Evolutionary conservation across 2,113 vertebrate genomes (phyloP).

Genomic region (Paradoxurus hermaphroditus): DNA sequence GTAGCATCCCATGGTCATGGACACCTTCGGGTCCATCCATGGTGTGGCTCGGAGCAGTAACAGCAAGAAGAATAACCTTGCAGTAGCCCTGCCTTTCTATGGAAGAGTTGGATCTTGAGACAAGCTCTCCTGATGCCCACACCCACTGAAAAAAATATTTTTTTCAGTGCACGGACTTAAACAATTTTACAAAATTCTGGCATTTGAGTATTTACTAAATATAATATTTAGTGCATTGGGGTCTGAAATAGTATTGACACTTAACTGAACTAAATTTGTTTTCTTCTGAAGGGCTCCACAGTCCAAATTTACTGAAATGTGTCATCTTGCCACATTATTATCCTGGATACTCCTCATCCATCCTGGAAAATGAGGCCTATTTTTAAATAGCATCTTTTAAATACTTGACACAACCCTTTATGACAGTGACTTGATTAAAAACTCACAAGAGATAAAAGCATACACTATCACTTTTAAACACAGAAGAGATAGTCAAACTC

Average conservation of each 20-base stretch:
- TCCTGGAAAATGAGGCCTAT: background rate
- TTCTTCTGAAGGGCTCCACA: background rate
- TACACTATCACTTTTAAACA: conserved; percentile 41
- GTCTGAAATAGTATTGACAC: background rate
- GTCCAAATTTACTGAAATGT: background rate
- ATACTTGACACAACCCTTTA: background rate
- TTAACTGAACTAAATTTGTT: background rate
- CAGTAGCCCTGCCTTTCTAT: background rate
- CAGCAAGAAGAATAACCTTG: background rate
- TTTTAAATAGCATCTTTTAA: conserved; percentile 27
- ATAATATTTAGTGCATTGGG: background rate
- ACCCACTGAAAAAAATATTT: background rate
- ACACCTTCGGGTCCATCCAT: too few species aligned
- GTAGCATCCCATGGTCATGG: background rate
- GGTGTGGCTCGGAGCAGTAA: background rate
- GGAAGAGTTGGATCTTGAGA: background rate
- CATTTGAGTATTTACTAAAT: background rate
- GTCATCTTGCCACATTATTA: background rate
- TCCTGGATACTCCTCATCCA: background rate
- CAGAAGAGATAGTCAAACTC: conserved; percentile 14
- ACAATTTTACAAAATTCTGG: background rate
- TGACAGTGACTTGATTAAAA: conserved; percentile 35
- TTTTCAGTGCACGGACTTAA: background rate
- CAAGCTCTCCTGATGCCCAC: background rate
- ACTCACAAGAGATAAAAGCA: conserved; percentile 45